These are phyloP conservation scores for Rhagophthalmus giganteus DNA, from an alignment of 2,888 invertebrate species.

Conservation along the genomic window DNA sequence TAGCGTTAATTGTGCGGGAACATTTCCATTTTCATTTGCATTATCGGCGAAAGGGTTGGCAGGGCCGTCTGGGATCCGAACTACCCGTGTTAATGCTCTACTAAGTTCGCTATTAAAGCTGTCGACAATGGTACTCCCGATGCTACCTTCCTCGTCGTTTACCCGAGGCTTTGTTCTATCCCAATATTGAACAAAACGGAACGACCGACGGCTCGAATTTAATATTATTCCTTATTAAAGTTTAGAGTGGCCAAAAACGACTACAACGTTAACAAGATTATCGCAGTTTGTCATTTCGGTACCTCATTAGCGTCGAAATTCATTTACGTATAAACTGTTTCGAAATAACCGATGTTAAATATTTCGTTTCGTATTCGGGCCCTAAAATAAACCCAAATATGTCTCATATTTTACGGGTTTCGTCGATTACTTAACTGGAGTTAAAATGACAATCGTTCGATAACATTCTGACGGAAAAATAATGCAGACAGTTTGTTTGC, in stretches of 20 bases:
- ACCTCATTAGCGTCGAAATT: too few relatives aligned
- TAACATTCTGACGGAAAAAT: too few relatives aligned
- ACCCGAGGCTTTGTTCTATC: slow-evolving; percentile 15
- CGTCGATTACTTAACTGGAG: too few relatives aligned
- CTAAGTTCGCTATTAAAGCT: slow-evolving; percentile 33
- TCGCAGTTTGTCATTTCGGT: too few relatives aligned
- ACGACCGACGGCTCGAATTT: slow-evolving; percentile 14
- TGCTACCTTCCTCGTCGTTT: slow-evolving; percentile 23
- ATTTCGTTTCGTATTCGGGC: too few relatives aligned
- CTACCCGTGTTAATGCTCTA: slow-evolving; percentile 30
- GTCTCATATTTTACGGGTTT: too few relatives aligned
- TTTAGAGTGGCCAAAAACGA: slow-evolving; percentile 16
- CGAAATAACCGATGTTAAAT: too few relatives aligned
- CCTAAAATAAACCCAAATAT: too few relatives aligned
- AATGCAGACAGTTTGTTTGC: too few relatives aligned
- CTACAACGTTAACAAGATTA: too few relatives aligned
- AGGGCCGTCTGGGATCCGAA: slow-evolving; percentile 26
- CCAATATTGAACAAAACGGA: slow-evolving; percentile 17
- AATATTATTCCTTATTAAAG: slow-evolving; percentile 22
- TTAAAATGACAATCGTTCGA: too few relatives aligned
- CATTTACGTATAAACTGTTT: too few relatives aligned
- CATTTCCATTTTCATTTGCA: slow-evolving; percentile 39
- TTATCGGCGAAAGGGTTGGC: slow-evolving; percentile 34
- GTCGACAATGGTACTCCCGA: slow-evolving; percentile 27
- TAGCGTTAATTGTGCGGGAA: slow-evolving; percentile 29